Base-by-base conservation (phyloP, 2,888 invertebrate genomes). In the Sinopyrophorus schimmeli region DNA sequence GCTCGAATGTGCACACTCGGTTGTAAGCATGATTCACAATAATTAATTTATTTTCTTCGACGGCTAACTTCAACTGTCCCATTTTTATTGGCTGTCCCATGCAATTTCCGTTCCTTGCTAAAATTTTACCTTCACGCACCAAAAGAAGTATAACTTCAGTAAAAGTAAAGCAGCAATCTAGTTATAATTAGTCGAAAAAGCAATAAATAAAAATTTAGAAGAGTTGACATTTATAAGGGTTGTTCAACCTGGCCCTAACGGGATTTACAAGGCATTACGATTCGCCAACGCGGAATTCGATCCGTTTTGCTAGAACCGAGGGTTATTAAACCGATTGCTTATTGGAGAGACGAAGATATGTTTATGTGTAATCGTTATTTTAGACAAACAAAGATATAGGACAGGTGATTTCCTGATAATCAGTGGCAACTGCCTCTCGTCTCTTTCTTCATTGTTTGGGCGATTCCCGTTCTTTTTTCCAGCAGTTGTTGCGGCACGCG, bases 161-260 rank as follows among this genome's bases (percentile, higher is more conserved):
- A n/a, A n/a, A n/a, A n/a, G n/a, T n/a, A n/a, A n/a, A n/a, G n/a
- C n/a, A n/a, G n/a, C n/a, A n/a, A n/a, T n/a, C n/a, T n/a, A n/a
- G n/a, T n/a, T n/a, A n/a, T n/a, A n/a, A n/a, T n/a, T n/a, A n/a
- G n/a, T n/a, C n/a, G n/a, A n/a, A n/a, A n/a, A n/a, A n/a, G n/a
- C n/a, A n/a, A n/a, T n/a, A n/a, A n/a, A n/a, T n/a, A n/a, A n/a
- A n/a, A n/a, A n/a, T n/a, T n/a, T 31, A 16, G 15, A 17, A n/a
- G n/a, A n/a, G n/a, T 38, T 41, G 57, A 55, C 55, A 53, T 53
- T 59, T 54, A 48, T 57, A 65, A 63, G 69, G 69, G 68, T 70
- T 70, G 68, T 68, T 69, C 68, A 70, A 69, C 69, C 64, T 70
- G 58, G 57, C 58, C 62, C 63, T 68, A 68, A 68, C 68, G 67